These are phyloP conservation scores for Xylocampa areola DNA, from an alignment of 2,888 invertebrate genomes.

Conservation along the genomic window DNA sequence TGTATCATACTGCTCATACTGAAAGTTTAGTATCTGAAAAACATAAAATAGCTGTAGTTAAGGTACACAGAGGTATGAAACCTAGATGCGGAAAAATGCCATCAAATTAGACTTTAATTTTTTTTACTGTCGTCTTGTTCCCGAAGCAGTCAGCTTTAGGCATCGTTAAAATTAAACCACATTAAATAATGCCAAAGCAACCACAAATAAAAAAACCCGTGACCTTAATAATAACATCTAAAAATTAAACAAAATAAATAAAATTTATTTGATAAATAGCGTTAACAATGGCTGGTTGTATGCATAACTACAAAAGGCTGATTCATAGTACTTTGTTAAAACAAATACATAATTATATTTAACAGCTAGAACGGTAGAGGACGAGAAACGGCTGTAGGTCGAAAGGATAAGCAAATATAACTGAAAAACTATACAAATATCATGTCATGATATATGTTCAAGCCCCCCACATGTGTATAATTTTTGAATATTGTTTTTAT, in stretches of 20 bases:
- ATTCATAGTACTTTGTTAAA: slow-evolving; percentile 49
- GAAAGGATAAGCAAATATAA: slow-evolving; percentile 36
- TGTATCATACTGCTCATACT: no score
- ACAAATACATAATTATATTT: slow-evolving; percentile 37
- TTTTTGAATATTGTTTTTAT: slow-evolving; percentile 11
- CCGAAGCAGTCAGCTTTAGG: no score
- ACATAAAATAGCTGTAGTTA: no score
- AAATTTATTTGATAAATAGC: slow-evolving; percentile 23
- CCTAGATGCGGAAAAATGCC: no score
- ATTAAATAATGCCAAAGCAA: no score
- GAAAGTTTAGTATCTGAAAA: no score
- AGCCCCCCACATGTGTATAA: slow-evolving; percentile 9
- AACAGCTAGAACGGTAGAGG: slow-evolving; percentile 37
- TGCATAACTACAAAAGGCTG: slow-evolving; percentile 37
- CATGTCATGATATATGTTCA: slow-evolving; percentile 8
- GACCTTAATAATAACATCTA: slow-evolving; percentile 9
- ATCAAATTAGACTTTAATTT: no score
- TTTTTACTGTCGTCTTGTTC: no score
- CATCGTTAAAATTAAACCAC: no score
- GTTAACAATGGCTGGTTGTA: slow-evolving; percentile 24
- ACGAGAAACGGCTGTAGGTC: slow-evolving; percentile 39
- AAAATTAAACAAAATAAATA: slow-evolving; percentile 18
- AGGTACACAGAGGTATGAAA: no score
- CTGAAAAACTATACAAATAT: slow-evolving; percentile 36
- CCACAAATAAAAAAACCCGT: no score